Percentiles rank a stretch among this genome's conserved stretches.
Evolutionary conservation across 2,888 invertebrate species (phyloP).

Genomic region (Rhamphomyia laevipes): DNA sequence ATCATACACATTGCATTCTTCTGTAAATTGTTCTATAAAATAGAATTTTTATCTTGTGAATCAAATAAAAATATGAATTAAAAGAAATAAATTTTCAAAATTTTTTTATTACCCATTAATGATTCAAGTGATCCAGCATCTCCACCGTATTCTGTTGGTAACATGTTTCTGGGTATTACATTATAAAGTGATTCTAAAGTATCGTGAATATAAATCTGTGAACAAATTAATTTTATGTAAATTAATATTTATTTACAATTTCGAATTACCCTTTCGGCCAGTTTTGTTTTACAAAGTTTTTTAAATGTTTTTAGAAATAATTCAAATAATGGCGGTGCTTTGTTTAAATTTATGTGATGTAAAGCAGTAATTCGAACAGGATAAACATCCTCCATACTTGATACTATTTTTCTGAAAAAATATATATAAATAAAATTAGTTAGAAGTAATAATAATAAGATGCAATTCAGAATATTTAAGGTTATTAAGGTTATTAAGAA

Average conservation of each 20-base stretch:
- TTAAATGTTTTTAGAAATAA: conserved; percentile 43
- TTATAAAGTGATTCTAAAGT: conserved; percentile 7
- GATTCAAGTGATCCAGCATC: conserved; percentile 6
- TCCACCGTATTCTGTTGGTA: conserved; percentile 15
- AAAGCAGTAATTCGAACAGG: conserved; percentile 47
- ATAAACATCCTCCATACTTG: conserved; percentile 40
- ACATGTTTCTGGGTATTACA: conserved; percentile 7
- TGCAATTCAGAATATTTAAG: too few species aligned
- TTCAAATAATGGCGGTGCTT: conserved; percentile 43
- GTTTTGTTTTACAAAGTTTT: conserved; percentile 45
- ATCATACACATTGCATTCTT: background rate
- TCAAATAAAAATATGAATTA: too few species aligned
- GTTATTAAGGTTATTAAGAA: too few species aligned
- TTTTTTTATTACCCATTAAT: background rate
- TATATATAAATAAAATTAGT: too few species aligned
- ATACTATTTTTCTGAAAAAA: conserved; percentile 14
- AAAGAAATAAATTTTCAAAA: too few species aligned
- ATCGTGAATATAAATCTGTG: conserved; percentile 11
- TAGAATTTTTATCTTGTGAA: too few species aligned
- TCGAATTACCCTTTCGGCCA: conserved; percentile 40
- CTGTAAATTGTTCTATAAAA: background rate
- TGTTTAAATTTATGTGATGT: conserved; percentile 41
- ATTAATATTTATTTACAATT: background rate
- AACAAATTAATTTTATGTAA: too few species aligned
- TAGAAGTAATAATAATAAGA: too few species aligned